These are phyloP conservation scores for Trinectes maculatus DNA, from an alignment of 2,113 vertebrate genomes.

Conservation along the genomic window DNA sequence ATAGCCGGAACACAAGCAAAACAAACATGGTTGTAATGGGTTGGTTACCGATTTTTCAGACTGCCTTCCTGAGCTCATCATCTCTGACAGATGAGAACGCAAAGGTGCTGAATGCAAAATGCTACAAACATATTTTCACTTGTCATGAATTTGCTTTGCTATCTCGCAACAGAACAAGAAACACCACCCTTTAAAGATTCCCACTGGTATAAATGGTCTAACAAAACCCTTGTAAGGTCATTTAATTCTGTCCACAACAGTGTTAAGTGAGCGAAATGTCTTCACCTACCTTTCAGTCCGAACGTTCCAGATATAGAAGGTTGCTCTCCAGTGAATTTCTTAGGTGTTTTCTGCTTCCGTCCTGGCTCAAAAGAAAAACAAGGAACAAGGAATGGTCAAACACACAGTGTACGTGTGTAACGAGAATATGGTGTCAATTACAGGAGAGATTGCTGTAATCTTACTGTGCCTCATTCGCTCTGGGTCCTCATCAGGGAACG, in stretches of 20 bases:
- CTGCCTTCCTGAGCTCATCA: too few relatives aligned
- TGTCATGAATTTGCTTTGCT: too few relatives aligned
- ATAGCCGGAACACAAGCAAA: too few relatives aligned
- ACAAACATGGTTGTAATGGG: too few relatives aligned
- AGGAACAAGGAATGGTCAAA: slow-evolving; percentile 81
- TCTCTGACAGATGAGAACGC: too few relatives aligned
- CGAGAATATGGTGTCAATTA: neutral
- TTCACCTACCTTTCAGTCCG: slow-evolving; percentile 91
- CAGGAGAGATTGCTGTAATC: slow-evolving; percentile 59
- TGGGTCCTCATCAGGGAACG: slow-evolving; percentile 88
- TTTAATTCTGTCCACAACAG: neutral
- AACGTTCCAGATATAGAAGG: slow-evolving; percentile 97
- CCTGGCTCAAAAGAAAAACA: slow-evolving; percentile 89
- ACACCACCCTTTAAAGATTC: too few relatives aligned
- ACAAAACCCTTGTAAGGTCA: too few relatives aligned
- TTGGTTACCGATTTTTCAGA: too few relatives aligned
- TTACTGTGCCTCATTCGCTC: slow-evolving; percentile 98
- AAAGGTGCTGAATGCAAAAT: too few relatives aligned
- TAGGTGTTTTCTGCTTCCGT: slow-evolving; percentile 99
- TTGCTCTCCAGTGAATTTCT: slow-evolving; percentile 98
- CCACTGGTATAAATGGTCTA: too few relatives aligned
- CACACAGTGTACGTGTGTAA: slow-evolving; percentile 19
- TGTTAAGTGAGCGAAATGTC: neutral
- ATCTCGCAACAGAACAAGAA: too few relatives aligned
- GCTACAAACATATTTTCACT: too few relatives aligned